These are phyloP conservation scores for Zaprionus kolodkinae DNA, from an alignment of 1,140 invertebrate genomes.

Conservation along the genomic window DNA sequence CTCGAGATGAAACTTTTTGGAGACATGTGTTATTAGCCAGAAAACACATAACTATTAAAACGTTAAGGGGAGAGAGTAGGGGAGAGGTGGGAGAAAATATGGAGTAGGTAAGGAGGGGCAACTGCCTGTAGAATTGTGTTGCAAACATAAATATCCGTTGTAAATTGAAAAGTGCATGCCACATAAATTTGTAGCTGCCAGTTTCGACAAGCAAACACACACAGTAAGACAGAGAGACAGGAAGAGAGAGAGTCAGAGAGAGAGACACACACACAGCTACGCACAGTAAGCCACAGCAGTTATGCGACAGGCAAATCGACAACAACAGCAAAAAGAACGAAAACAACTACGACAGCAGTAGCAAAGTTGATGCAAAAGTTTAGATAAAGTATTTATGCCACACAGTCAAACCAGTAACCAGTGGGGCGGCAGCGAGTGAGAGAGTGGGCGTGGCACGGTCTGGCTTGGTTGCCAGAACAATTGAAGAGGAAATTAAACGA, in stretches of 20 bases:
- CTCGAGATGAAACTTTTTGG: constrained; percentile 54
- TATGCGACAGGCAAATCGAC: constrained; percentile 55
- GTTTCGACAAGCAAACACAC: not conserved
- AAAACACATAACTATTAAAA: constrained; percentile 42
- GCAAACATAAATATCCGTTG: constrained; percentile 54
- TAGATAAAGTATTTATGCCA: constrained; percentile 55
- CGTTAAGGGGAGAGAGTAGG: not conserved
- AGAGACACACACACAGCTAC: no score
- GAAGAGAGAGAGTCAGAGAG: no score
- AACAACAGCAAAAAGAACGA: constrained; percentile 44
- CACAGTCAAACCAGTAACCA: constrained; percentile 9
- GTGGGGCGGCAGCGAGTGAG: constrained; percentile 10
- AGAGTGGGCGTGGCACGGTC: constrained; percentile 15
- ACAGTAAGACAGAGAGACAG: constrained; percentile 4
- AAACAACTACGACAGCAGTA: constrained; percentile 47
- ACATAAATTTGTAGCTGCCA: constrained; percentile 30
- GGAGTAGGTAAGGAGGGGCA: not conserved
- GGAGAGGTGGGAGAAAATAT: no score
- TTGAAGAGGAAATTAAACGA: constrained; percentile 83
- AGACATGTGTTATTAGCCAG: constrained; percentile 65
- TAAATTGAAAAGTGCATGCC: constrained; percentile 51
- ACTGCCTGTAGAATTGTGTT: not conserved
- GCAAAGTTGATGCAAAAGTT: constrained; percentile 62
- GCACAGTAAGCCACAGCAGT: constrained; percentile 1
- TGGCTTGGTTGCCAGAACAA: constrained; percentile 62